These are phyloP conservation scores for Lepidocolaptes lacrymiger DNA, from an alignment of 2,797 vertebrate genomes.

Conservation along the genomic window DNA sequence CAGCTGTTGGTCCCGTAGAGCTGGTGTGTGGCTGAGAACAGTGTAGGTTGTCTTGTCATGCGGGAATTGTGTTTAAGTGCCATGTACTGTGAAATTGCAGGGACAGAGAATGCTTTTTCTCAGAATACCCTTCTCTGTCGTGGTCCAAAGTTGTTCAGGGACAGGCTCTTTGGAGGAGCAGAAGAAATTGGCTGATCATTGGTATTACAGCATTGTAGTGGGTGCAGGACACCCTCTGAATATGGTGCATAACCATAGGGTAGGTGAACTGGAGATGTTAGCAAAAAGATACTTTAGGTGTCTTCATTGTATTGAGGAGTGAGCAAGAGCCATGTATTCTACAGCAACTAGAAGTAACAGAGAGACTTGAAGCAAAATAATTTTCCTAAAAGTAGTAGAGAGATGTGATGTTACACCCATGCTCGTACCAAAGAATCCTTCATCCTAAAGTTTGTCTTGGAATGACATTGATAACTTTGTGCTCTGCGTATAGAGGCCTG, in stretches of 20 bases:
- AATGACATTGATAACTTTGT: fast-evolving
- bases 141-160: background rate
- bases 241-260: background rate
- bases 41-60: background rate
- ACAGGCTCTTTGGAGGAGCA: background rate
- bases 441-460: background rate
- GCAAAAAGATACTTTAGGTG: background rate
- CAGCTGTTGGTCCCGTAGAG: background rate
- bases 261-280: background rate
- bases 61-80: background rate
- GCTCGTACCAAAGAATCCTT: background rate
- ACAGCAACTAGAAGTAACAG: background rate
- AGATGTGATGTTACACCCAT: background rate
- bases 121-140: background rate
- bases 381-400: background rate
- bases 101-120: background rate
- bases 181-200: background rate
- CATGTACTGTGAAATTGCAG: background rate
- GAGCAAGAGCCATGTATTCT: fast-evolving
- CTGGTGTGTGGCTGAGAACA: background rate
- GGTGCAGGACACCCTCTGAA: background rate
- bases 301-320: background rate
- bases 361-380: background rate
- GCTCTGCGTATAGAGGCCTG: fast-evolving
- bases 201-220: background rate